Conservation (phyloP, 2,797 vertebrate species). For the Gymnoscopelus microlampas region DNA sequence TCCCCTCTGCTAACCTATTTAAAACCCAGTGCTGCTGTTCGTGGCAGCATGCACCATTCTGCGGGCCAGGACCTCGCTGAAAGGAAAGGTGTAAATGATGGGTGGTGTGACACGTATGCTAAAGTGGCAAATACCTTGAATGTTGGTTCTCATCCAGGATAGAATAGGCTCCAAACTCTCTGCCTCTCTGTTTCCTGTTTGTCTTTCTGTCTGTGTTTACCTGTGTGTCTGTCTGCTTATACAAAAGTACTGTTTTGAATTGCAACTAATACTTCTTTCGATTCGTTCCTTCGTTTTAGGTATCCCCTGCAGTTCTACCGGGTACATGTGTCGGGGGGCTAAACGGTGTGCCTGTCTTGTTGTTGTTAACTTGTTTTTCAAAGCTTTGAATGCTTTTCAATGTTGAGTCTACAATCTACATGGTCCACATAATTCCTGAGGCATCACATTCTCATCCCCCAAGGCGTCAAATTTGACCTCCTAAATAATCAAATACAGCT, state of each 20-base stretch:
- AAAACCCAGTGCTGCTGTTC: constrained; percentile 30
- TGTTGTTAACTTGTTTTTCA: no score
- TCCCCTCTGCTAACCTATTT: constrained; percentile 26
- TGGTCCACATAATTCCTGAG: no score
- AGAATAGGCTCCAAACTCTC: constrained; percentile 31
- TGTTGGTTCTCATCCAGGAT: constrained; percentile 50
- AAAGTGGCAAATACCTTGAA: constrained; percentile 25
- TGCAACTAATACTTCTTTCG: not conserved
- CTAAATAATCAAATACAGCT: no score
- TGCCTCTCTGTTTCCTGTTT: not conserved
- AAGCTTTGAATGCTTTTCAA: no score
- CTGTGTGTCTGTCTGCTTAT: not conserved
- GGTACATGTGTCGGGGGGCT: not conserved
- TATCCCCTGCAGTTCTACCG: not conserved
- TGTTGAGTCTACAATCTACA: no score
- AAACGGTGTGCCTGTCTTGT: no score
- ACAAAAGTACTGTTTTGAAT: no score
- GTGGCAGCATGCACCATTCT: constrained; percentile 56
- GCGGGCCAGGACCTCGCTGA: constrained; percentile 59
- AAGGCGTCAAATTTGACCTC: no score
- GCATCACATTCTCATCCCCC: no score
- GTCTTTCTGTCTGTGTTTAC: constrained; percentile 19
- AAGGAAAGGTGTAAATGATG: constrained; percentile 66
- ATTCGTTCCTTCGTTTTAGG: not conserved
- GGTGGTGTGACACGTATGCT: constrained; percentile 47